Evolutionary conservation across 2,113 vertebrate species (phyloP), one percentile per base, ranked within the genome.

Genomic region (Oplegnathus fasciatus): DNA sequence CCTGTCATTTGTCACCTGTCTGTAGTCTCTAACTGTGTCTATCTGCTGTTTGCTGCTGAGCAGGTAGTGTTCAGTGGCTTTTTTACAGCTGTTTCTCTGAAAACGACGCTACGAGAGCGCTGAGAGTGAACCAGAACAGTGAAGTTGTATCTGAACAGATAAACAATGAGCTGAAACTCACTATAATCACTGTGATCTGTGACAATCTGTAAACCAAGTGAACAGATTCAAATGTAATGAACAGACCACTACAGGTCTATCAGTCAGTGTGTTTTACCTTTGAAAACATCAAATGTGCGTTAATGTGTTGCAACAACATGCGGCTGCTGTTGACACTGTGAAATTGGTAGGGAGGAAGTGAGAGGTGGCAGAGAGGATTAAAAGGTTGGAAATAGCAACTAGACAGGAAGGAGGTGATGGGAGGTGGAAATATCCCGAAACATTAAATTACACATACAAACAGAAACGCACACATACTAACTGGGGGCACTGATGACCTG

Each of bases 321-420:
- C 5, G 22, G 40, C 65, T 54, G 80, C 72, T 86, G 77, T 67
- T 84, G 69, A 78, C 85, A 60, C 65, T 80, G 75, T 85, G 82
- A 80, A 90, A 87, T 69, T 10, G 54, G 71, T 62, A 62, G 46
- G 82, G 65, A 80, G 75, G 75, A 68, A 68, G 79, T 83, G 72
- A 87, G 83, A 85, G 79, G 82, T 48, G 78, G 73, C 44, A 37
- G 78, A 55, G 26, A 42, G 65, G 89, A 88, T 86, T 88, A 90
- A 76, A 75, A 8, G 65, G 86, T 70, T 66, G 77, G 80, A 88
- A 90, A 86, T 76, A 82, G 69, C 55, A 78, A 15, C 48, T 8
- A 68, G 55, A 73, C 67, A 32, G 20, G 67, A 54, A 62, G 65
- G 57, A 86, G 72, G 60, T 26, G 42, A 78, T 28, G 30, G 64